Evolutionary conservation across 2,113 vertebrate genomes (phyloP).

Genomic region (Sinocyclocheilus grahami): DNA sequence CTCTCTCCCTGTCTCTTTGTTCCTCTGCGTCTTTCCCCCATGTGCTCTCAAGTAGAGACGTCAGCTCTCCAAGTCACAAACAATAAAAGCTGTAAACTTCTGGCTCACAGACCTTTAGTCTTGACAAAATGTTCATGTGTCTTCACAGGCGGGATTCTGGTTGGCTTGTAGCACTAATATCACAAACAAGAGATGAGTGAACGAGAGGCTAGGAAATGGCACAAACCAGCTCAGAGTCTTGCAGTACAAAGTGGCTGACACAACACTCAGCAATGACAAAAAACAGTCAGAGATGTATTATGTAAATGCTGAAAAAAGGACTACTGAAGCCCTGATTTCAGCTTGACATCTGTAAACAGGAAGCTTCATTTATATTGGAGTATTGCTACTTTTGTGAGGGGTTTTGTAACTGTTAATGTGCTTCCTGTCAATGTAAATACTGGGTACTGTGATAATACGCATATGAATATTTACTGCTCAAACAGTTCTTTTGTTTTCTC

Average conservation of each 20-base stretch:
- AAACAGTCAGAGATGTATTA: background rate
- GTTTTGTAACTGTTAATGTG: background rate
- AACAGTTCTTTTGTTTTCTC: background rate
- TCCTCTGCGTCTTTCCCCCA: background rate
- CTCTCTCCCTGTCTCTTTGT: slow-evolving; percentile 4
- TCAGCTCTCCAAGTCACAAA: slow-evolving; percentile 23
- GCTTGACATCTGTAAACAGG: background rate
- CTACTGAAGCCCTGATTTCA: background rate
- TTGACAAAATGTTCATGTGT: slow-evolving; percentile 16
- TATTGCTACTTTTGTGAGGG: background rate
- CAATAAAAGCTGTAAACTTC: slow-evolving; percentile 5
- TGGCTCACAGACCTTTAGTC: slow-evolving; percentile 8
- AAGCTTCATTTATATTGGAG: background rate
- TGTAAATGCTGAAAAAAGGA: slow-evolving; percentile 4
- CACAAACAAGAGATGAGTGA: slow-evolving; percentile 11
- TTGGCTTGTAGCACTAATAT: slow-evolving; percentile 14
- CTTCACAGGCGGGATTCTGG: background rate
- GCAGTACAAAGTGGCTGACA: background rate
- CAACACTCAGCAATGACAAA: background rate
- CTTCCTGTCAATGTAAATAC: background rate
- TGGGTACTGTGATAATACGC: background rate
- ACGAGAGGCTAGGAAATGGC: background rate
- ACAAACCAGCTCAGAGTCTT: slow-evolving; percentile 12
- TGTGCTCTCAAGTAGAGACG: slow-evolving; percentile 4
- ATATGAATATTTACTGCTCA: background rate